Evolutionary conservation across 2,797 vertebrate genomes (phyloP).

Genomic region (Sebastes wilsoni): DNA sequence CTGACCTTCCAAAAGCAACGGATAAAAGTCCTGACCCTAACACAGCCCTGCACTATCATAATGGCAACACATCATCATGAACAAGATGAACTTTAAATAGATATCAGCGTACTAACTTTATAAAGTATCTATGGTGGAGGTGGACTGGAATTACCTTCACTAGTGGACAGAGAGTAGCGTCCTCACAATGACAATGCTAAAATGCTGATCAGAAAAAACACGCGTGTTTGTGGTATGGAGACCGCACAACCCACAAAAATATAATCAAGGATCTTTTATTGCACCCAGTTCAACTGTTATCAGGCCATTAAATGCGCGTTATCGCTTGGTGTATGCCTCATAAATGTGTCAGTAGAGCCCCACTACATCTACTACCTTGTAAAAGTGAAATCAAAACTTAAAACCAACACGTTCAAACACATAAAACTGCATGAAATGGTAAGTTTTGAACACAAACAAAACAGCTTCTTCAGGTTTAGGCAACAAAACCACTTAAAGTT

Average conservation of each 20-base stretch:
- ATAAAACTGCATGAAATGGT: no score
- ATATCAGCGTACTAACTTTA: background rate
- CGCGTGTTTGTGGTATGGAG: background rate
- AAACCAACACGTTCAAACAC: no score
- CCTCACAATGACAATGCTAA: background rate
- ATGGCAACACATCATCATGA: background rate
- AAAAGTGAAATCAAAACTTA: no score
- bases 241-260: background rate
- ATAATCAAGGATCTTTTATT: background rate
- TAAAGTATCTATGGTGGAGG: background rate
- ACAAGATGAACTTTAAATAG: background rate
- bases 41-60: background rate
- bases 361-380: no score
- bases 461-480: no score
- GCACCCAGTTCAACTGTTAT: no score
- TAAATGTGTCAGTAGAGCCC: no score
- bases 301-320: no score
- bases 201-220: background rate
- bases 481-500: no score
- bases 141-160: no score
- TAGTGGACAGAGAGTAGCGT: background rate
- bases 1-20: conserved; percentile 37
- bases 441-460: no score
- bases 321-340: no score
- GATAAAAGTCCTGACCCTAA: conserved; percentile 24